Percentiles rank a stretch among this genome's conserved stretches.
Conservation (phyloP, 2,113 vertebrate genomes). For the Festucalex cinctus region DNA sequence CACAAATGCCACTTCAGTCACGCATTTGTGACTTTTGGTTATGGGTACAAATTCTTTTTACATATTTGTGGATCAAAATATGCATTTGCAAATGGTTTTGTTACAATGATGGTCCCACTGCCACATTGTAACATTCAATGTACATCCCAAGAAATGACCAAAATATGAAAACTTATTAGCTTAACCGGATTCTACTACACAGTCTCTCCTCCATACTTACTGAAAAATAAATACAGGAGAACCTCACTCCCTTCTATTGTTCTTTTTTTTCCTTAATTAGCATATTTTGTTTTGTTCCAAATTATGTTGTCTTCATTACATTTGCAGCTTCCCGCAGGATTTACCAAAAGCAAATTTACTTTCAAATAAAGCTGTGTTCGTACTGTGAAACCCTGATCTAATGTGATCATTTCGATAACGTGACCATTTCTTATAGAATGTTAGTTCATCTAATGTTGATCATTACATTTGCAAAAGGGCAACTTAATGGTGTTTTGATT, state of each 20-base stretch:
- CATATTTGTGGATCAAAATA: too few relatives aligned
- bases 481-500: constrained; percentile 12
- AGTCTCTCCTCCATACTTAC: neutral
- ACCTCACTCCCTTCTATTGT: neutral
- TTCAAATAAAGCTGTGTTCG: neutral
- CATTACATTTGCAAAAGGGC: constrained; percentile 1
- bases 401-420: neutral
- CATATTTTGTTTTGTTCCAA: neutral
- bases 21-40: too few relatives aligned
- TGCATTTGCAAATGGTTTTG: too few relatives aligned
- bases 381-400: neutral
- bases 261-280: too few relatives aligned
- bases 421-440: neutral
- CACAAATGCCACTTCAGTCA: too few relatives aligned
- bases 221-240: neutral
- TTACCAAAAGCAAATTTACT: neutral
- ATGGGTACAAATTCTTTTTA: too few relatives aligned
- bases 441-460: neutral
- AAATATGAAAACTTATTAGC: neutral
- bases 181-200: neutral
- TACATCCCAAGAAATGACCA: too few relatives aligned
- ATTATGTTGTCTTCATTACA: neutral
- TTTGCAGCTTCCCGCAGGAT: neutral
- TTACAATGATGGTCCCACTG: too few relatives aligned
- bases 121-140: too few relatives aligned